These are phyloP conservation scores for Macrotrachela quadricornifera DNA, from an alignment of 1,140 invertebrate species.

Conservation along the genomic window DNA sequence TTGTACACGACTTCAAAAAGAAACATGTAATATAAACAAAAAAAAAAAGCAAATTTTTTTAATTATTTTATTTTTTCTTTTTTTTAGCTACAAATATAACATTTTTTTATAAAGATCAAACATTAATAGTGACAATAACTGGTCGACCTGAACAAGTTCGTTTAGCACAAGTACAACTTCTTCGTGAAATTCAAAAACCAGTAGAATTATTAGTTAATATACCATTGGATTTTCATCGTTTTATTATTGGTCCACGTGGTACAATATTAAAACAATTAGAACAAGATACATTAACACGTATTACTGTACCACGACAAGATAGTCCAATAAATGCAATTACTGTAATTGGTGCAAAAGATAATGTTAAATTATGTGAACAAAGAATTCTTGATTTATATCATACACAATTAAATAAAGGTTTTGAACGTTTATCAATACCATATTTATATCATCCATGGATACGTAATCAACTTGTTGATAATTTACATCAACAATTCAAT, in stretches of 20 bases:
- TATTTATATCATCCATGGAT: conserved; percentile 79
- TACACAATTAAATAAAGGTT: conserved; percentile 48
- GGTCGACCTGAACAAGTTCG: too few species aligned
- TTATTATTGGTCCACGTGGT: conserved; percentile 82
- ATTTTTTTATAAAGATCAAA: too few species aligned
- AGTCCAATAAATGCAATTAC: conserved; percentile 64
- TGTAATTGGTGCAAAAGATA: conserved; percentile 67
- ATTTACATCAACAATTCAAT: conserved; percentile 54
- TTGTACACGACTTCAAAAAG: too few species aligned
- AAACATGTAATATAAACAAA: too few species aligned
- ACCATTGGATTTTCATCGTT: conserved; percentile 64
- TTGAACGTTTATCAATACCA: conserved; percentile 63
- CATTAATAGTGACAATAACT: too few species aligned
- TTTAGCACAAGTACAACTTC: too few species aligned
- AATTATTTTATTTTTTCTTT: too few species aligned
- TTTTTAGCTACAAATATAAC: too few species aligned
- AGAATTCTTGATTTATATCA: conserved; percentile 70
- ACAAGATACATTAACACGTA: conserved; percentile 80
- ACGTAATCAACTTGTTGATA: conserved; percentile 51
- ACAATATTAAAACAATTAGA: conserved; percentile 67
- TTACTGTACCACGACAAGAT: conserved; percentile 72
- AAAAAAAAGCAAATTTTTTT: too few species aligned
- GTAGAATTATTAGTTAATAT: too few species aligned
- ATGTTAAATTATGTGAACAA: conserved; percentile 52
- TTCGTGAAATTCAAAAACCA: too few species aligned